Conservation (phyloP, 2,888 invertebrate genomes). For the Orthonychiurus folsomi region DNA sequence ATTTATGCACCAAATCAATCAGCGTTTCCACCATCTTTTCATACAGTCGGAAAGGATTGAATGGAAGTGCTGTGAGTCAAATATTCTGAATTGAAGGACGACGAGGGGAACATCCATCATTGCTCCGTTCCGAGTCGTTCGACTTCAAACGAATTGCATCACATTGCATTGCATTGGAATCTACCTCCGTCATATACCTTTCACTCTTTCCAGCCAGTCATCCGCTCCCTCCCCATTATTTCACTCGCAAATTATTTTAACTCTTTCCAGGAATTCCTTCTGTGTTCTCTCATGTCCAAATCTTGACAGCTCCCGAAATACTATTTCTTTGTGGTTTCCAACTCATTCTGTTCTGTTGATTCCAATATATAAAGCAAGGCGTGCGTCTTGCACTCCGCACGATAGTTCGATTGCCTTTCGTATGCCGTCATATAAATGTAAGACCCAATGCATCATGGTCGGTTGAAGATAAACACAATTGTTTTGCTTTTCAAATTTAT, state of each 20-base stretch:
- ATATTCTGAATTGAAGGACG: not conserved
- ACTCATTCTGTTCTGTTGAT: no score
- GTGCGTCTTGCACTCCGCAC: no score
- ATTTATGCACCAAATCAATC: not conserved
- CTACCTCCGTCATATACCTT: not conserved
- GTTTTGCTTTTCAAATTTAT: no score
- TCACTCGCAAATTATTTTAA: not conserved
- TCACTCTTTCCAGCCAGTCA: not conserved
- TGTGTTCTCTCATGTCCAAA: not conserved
- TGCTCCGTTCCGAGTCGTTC: not conserved
- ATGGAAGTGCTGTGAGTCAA: not conserved
- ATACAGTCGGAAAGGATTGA: not conserved
- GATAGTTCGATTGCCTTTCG: no score
- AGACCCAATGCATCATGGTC: no score
- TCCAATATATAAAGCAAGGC: no score
- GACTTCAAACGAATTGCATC: no score
- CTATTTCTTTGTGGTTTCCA: slow-evolving; percentile 1
- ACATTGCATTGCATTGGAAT: no score
- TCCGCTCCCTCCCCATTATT: not conserved
- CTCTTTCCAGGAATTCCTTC: not conserved
- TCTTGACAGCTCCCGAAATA: not conserved
- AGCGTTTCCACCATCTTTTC: not conserved
- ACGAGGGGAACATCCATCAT: not conserved
- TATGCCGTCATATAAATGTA: no score
- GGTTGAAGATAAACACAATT: no score